These are phyloP conservation scores for Poecile montanus DNA, from an alignment of 2,797 vertebrate genomes.

Conservation along the genomic window DNA sequence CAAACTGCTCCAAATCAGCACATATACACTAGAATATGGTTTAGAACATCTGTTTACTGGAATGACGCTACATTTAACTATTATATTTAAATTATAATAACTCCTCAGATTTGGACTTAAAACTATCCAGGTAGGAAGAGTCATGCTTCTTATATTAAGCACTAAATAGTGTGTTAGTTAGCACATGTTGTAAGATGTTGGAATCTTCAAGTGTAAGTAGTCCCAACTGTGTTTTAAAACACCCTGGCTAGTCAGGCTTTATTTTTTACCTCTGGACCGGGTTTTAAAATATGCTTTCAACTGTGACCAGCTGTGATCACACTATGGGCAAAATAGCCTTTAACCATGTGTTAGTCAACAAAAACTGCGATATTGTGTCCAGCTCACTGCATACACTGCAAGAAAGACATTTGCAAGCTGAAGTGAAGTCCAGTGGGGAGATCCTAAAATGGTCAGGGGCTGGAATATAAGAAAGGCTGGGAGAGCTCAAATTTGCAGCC, in stretches of 20 bases:
- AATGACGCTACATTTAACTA: not conserved
- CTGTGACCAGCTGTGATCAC: not conserved
- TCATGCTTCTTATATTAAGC: not conserved
- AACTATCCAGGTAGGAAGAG: not conserved
- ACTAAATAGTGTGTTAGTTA: not conserved
- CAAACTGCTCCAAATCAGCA: not conserved
- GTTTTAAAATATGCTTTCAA: not conserved
- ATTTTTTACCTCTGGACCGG: not conserved
- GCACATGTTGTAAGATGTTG: not conserved
- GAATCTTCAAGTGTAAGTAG: not conserved
- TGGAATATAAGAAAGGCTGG: not conserved
- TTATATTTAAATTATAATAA: not conserved
- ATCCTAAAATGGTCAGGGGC: not conserved
- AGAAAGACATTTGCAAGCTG: not conserved
- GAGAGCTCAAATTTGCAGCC: not conserved
- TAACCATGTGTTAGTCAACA: not conserved
- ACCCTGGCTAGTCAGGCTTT: not conserved
- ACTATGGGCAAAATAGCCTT: not conserved
- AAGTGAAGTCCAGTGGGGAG: not conserved
- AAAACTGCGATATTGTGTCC: not conserved
- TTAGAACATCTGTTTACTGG: not conserved
- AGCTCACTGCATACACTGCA: not conserved
- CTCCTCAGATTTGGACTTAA: not conserved
- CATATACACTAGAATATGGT: not conserved
- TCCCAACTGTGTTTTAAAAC: not conserved